phyloP scores from a whole-genome alignment of 2,888 invertebrate species.

The Leucania comma region DNA sequence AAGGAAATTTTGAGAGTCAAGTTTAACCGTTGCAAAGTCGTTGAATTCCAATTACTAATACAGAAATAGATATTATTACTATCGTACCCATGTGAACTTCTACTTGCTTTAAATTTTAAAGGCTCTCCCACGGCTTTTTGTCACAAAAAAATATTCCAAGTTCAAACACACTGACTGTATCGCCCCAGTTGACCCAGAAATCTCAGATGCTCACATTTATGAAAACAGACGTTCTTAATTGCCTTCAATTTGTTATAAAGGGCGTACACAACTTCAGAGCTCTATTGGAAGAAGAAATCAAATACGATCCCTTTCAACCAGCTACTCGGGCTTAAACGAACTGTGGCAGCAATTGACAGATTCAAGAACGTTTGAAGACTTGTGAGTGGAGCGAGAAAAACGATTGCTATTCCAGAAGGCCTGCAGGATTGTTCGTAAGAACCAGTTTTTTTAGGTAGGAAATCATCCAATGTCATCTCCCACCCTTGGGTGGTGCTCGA shows the following conservation, averaged over 20 bases:
- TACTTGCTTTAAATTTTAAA: background rate
- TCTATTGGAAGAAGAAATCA: background rate
- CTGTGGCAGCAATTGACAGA: background rate
- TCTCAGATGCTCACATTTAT: slow-evolving; percentile 6
- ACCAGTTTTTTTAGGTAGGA: too few relatives aligned
- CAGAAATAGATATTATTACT: slow-evolving; percentile 1
- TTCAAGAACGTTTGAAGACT: background rate
- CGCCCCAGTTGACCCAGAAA: slow-evolving; percentile 10
- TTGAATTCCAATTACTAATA: slow-evolving; percentile 28
- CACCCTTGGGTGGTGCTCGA: too few relatives aligned
- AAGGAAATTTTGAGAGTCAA: slow-evolving; percentile 35
- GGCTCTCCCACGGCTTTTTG: slow-evolving; percentile 36
- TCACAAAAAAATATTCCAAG: slow-evolving; percentile 36
- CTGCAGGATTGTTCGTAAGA: too few relatives aligned
- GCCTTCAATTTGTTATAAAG: slow-evolving; percentile 15
- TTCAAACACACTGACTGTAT: slow-evolving; percentile 20
- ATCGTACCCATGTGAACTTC: slow-evolving; percentile 8
- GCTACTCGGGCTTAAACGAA: slow-evolving; percentile 4
- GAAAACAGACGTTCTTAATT: slow-evolving; percentile 9
- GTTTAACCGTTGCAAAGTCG: slow-evolving; percentile 46
- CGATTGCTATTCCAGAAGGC: background rate
- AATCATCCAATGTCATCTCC: too few relatives aligned
- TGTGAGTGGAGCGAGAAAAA: background rate
- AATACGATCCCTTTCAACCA: background rate
- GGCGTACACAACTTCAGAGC: background rate